Evolutionary conservation across 1,140 invertebrate species (phyloP).

Genomic region (Zaprionus gabonicus): DNA sequence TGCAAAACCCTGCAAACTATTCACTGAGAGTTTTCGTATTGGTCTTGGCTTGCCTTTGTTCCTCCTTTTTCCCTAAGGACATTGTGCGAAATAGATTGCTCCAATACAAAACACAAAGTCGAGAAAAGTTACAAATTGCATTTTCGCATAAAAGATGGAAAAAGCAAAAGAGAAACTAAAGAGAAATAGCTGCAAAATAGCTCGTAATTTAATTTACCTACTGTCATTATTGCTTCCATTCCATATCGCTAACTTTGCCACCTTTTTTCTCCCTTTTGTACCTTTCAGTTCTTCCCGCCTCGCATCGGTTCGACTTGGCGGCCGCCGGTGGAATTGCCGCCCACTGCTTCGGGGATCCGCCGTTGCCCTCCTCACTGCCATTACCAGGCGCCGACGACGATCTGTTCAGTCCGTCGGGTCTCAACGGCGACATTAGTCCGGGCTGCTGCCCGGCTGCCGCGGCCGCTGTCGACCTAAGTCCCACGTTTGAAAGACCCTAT

Average conservation of each 20-base stretch:
- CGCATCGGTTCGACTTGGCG: conserved; percentile 85
- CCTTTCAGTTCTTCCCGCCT: conserved; percentile 85
- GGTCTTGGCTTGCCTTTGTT: conserved; percentile 21
- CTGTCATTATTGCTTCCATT: conserved; percentile 56
- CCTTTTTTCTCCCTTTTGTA: not conserved
- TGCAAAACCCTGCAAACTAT: conserved; percentile 67
- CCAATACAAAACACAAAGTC: conserved; percentile 57
- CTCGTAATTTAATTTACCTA: conserved; percentile 75
- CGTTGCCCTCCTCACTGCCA: conserved; percentile 88
- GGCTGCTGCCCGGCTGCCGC: conserved; percentile 83
- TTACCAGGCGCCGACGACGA: conserved; percentile 91
- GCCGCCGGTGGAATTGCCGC: conserved; percentile 85
- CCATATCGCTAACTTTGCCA: not conserved
- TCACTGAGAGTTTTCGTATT: conserved; percentile 72
- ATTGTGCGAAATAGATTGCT: conserved; percentile 53
- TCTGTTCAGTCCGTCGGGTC: conserved; percentile 89
- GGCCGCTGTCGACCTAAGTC: conserved; percentile 88
- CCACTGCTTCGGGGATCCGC: conserved; percentile 88
- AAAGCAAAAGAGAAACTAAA: conserved; percentile 16
- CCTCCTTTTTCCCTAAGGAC: conserved; percentile 44
- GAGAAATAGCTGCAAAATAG: conserved; percentile 31
- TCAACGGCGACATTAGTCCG: conserved; percentile 85
- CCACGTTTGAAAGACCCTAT: conserved; percentile 91
- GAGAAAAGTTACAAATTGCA: conserved; percentile 74
- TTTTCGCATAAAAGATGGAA: conserved; percentile 47